These are phyloP conservation scores for Asbolus verrucosus DNA, from an alignment of 1,140 invertebrate species.

Conservation along the genomic window DNA sequence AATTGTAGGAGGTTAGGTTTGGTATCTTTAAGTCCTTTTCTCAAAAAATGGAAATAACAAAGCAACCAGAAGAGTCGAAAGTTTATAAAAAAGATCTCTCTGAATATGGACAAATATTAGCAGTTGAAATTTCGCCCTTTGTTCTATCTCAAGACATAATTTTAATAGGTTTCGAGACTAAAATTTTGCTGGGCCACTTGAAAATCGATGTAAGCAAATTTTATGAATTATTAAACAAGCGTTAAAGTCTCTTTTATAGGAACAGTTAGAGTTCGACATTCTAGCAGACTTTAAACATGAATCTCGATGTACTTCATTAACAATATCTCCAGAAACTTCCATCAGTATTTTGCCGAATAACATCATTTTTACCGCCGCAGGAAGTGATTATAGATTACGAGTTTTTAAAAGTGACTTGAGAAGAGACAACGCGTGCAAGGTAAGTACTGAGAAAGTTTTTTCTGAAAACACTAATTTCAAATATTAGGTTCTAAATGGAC, in stretches of 20 bases:
- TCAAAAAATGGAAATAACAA: neutral
- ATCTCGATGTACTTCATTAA: conserved; percentile 68
- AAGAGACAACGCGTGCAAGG: conserved; percentile 66
- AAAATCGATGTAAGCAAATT: conserved; percentile 53
- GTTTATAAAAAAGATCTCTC: conserved; percentile 53
- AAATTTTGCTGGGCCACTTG: conserved; percentile 58
- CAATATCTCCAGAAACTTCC: conserved; percentile 75
- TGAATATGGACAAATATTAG: conserved; percentile 59
- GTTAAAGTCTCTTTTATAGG: conserved; percentile 55
- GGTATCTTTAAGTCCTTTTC: neutral
- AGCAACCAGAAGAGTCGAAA: neutral
- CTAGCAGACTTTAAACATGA: conserved; percentile 67
- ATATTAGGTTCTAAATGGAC: conserved; percentile 72
- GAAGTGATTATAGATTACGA: conserved; percentile 70
- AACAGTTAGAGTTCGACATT: conserved; percentile 55
- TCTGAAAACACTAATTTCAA: conserved; percentile 14
- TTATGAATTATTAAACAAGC: conserved; percentile 14
- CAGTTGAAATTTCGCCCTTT: conserved; percentile 61
- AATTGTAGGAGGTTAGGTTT: neutral
- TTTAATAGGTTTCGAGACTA: conserved; percentile 60
- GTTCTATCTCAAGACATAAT: conserved; percentile 63
- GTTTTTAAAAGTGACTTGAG: conserved; percentile 71
- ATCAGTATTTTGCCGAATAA: conserved; percentile 71
- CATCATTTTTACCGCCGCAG: conserved; percentile 70
- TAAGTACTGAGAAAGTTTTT: conserved; percentile 54